A percentile compares a stretch with the other conserved stretches of the same genome.
Evolutionary conservation across 2,113 vertebrate species (phyloP).

Genomic region (Conger conger): DNA sequence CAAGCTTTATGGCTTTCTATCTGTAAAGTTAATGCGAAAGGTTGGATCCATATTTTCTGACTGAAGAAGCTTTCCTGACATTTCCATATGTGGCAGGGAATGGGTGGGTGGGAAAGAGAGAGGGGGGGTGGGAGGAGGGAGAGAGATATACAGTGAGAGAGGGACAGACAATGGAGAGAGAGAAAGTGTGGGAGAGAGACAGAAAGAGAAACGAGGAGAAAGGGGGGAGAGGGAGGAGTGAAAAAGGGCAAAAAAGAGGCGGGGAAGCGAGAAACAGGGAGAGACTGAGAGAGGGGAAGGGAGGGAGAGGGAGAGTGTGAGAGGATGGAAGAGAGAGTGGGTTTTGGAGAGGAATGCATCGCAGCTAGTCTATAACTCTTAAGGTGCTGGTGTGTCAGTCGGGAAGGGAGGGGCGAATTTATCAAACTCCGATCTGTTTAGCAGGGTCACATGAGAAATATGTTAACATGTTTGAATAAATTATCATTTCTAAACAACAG

Average conservation of each 20-base stretch:
- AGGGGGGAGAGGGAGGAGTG: too few species aligned
- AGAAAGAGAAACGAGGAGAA: background rate
- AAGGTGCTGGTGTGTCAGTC: background rate
- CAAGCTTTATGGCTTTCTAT: background rate
- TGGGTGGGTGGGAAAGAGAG: background rate
- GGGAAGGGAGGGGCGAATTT: background rate
- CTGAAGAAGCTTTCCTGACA: background rate
- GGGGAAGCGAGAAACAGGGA: constrained; percentile 51
- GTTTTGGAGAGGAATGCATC: constrained; percentile 31
- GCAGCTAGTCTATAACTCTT: too few species aligned
- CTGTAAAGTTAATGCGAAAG: background rate
- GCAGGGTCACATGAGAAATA: background rate
- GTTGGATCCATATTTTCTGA: constrained; percentile 1
- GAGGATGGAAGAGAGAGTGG: constrained; percentile 41
- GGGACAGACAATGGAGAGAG: too few species aligned
- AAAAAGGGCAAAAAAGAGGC: too few species aligned
- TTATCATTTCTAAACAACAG: too few species aligned
- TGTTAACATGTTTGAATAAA: too few species aligned
- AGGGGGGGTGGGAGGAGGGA: background rate
- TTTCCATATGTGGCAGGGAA: background rate
- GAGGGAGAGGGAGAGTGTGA: constrained; percentile 29
- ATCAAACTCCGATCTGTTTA: background rate
- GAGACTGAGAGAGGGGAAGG: constrained; percentile 33
- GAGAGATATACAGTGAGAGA: too few species aligned
- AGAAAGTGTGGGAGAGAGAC: too few species aligned